These are phyloP conservation scores for Fulica atra DNA, from an alignment of 2,113 vertebrate species.

Conservation along the genomic window DNA sequence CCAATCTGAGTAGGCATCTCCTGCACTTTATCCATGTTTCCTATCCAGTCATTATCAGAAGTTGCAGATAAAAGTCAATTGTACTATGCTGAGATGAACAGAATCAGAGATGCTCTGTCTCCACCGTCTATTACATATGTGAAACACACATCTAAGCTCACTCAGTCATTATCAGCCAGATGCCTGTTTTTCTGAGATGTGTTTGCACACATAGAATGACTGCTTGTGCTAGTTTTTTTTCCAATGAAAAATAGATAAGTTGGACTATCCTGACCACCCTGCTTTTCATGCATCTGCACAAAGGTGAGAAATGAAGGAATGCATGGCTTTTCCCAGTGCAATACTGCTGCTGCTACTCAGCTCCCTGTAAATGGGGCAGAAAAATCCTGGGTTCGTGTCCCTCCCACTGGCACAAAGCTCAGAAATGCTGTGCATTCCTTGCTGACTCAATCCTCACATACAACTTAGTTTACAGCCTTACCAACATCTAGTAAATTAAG, in stretches of 20 bases:
- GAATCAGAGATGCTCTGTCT: neutral
- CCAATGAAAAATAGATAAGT: neutral
- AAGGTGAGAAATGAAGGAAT: neutral
- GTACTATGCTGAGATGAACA: neutral
- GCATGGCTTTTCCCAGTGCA: neutral
- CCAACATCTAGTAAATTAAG: neutral
- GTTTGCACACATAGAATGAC: neutral
- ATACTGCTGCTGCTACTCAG: neutral
- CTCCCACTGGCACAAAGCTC: neutral
- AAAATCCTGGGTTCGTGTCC: neutral
- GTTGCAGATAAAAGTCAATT: neutral
- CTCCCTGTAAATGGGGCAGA: conserved; percentile 7
- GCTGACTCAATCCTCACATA: neutral
- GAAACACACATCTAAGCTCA: accelerated
- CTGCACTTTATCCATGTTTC: neutral
- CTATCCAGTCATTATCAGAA: neutral
- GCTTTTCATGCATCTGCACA: neutral
- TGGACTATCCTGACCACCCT: accelerated
- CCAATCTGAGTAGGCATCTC: neutral
- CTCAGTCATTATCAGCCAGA: neutral
- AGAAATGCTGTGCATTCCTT: neutral
- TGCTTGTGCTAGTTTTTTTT: neutral
- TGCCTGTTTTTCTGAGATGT: neutral
- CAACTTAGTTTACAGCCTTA: neutral
- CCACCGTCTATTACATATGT: neutral